Conservation (phyloP, 2,888 invertebrate species). For the Agriopis leucophaearia region DNA sequence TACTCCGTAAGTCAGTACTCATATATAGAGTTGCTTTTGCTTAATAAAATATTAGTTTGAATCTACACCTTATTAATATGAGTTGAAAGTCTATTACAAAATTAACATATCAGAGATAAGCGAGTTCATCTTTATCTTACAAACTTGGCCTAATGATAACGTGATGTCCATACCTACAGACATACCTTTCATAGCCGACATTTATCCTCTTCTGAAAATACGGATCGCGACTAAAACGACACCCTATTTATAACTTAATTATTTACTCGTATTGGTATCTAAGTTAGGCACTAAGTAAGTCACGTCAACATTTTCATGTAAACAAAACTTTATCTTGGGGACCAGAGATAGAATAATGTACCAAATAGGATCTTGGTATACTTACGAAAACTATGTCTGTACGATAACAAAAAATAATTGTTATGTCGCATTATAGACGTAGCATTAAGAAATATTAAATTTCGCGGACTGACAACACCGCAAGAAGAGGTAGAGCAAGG, state of each 20-base stretch:
- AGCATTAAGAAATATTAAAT: not conserved
- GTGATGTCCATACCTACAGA: slow-evolving; percentile 51
- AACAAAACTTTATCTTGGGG: not conserved
- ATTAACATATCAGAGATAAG: slow-evolving; percentile 61
- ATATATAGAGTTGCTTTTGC: not conserved
- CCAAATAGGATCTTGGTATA: not conserved
- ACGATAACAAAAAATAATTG: not conserved
- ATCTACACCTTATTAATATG: slow-evolving; percentile 23
- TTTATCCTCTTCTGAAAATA: not conserved
- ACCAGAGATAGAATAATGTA: slow-evolving; percentile 5
- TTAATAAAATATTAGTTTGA: not conserved
- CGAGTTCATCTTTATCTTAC: slow-evolving; percentile 66
- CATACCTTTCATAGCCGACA: slow-evolving; percentile 25
- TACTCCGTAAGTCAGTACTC: too few species aligned
- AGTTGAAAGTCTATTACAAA: slow-evolving; percentile 50
- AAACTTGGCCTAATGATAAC: slow-evolving; percentile 70
- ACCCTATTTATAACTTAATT: not conserved
- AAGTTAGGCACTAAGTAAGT: not conserved
- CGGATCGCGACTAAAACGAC: not conserved
- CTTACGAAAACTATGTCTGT: not conserved
- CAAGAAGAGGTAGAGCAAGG: too few species aligned
- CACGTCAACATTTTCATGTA: not conserved
- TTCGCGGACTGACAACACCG: not conserved
- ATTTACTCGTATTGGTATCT: too few species aligned
- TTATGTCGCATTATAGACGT: not conserved